Percentiles rank a stretch among this genome's conserved stretches.
Conservation (phyloP, 2,113 vertebrate genomes). For the Conger conger region DNA sequence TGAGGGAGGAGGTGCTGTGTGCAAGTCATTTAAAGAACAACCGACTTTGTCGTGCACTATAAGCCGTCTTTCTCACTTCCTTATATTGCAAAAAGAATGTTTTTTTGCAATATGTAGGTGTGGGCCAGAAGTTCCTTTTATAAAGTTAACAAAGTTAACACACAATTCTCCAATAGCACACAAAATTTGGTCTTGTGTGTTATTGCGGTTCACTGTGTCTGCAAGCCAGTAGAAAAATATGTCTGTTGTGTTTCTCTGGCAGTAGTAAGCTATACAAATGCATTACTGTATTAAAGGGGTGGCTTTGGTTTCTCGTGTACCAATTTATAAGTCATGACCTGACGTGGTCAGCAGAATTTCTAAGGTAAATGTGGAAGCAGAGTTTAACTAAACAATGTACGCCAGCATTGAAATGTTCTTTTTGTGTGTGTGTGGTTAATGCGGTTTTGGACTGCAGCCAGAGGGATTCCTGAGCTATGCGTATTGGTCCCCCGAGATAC, state of each 20-base stretch:
- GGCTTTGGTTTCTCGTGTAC: background rate
- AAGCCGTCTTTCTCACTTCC: background rate
- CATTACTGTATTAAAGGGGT: background rate
- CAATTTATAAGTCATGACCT: background rate
- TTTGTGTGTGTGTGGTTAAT: slow-evolving; percentile 43
- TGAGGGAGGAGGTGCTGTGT: slow-evolving; percentile 10
- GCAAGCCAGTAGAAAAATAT: background rate
- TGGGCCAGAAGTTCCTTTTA: too few relatives aligned
- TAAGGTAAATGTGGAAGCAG: background rate
- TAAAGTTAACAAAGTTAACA: too few relatives aligned
- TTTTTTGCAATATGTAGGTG: background rate
- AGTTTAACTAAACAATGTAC: background rate
- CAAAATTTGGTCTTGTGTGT: background rate
- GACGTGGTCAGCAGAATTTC: background rate
- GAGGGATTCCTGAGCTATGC: slow-evolving; percentile 48
- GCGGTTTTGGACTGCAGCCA: slow-evolving; percentile 40
- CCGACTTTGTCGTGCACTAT: background rate
- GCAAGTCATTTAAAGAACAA: slow-evolving; percentile 4
- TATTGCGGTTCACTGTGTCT: background rate
- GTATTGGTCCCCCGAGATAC: slow-evolving; percentile 35
- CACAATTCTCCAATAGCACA: too few relatives aligned
- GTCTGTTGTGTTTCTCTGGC: background rate
- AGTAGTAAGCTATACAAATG: background rate
- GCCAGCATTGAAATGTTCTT: slow-evolving; percentile 22
- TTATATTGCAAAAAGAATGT: background rate